These are phyloP conservation scores for Drosophila simulans DNA, from an alignment of 1,140 invertebrate genomes.

Conservation along the genomic window DNA sequence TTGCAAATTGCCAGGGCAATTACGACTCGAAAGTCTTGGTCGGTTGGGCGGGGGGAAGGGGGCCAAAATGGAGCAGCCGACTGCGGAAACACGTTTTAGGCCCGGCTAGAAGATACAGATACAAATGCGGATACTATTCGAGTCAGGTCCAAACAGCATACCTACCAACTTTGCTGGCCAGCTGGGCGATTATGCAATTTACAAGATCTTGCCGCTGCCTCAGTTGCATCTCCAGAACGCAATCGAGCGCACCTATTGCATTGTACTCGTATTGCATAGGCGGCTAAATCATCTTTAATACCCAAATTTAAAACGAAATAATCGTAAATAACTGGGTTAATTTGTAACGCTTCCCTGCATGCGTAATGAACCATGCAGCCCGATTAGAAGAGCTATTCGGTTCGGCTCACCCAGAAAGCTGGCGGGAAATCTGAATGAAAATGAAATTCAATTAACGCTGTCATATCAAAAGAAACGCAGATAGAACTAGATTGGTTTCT, in stretches of 20 bases:
- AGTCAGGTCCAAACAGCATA: slow-evolving; percentile 1
- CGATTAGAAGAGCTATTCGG: slow-evolving; percentile 35
- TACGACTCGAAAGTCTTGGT: slow-evolving; percentile 27
- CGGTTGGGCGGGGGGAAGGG: not conserved
- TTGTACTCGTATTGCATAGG: slow-evolving; percentile 15
- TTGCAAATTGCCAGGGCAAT: slow-evolving; percentile 73
- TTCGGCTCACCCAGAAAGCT: slow-evolving; percentile 20
- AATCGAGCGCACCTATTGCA: not conserved
- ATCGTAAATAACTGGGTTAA: slow-evolving; percentile 83
- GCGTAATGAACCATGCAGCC: slow-evolving; percentile 75
- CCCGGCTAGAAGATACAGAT: slow-evolving; percentile 19
- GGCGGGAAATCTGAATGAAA: slow-evolving; percentile 55
- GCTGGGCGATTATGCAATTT: slow-evolving; percentile 73
- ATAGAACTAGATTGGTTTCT: slow-evolving; percentile 4
- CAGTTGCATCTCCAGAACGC: slow-evolving; percentile 23
- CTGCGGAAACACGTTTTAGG: slow-evolving; percentile 54
- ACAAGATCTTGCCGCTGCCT: slow-evolving; percentile 35
- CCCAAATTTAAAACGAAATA: slow-evolving; percentile 69
- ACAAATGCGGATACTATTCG: slow-evolving; percentile 12
- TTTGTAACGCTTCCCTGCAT: slow-evolving; percentile 79
- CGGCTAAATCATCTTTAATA: slow-evolving; percentile 68
- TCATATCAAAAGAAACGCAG: slow-evolving; percentile 48
- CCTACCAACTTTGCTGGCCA: slow-evolving; percentile 1
- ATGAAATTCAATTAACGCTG: slow-evolving; percentile 77
- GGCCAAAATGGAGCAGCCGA: slow-evolving; percentile 57